Base-by-base conservation (phyloP, 2,113 vertebrate genomes). In the Stegostoma tigrinum region DNA sequence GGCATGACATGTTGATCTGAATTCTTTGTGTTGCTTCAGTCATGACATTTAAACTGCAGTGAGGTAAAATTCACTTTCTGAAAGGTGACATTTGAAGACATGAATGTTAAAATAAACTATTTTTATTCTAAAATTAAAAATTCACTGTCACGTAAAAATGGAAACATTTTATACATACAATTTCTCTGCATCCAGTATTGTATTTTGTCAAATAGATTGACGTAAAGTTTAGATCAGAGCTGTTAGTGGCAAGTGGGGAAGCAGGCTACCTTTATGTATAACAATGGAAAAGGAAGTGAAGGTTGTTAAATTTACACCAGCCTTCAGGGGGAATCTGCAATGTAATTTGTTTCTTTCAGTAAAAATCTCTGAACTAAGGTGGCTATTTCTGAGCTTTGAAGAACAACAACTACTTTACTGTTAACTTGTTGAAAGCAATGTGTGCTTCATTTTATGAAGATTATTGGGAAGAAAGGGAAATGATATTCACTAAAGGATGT, bases 261-360 rank as follows among this genome's bases (percentile, higher is more conserved):
- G 55, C 96, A 52, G 96, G 96, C 42, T 42, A 94, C n/a, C 68
- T 67, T 95, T 85, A 95, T 34, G 96, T 0, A 89, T 97, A 96
- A 95, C 95, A 64, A 64, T 96, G 85, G 94, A 90, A 68, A 15
- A 6, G 96, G 17, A 95, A 61, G 90, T 12, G 61, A 96, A 94
- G 90, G 95, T 96, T 96, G 96, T 96, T 96, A 96, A 96, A 96
- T 95, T 89, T 95, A 86, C 90, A 42, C 96, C 96, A 96, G 68
- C 94, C 94, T 34, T 86, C n/a, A 94, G 0, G n/a, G 55, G 96
- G 95, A 95, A 96, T 97, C 97, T 96, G 96, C 23, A 94, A 94
- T 94, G 45, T 55, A 52, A 55, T 89, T 90, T 12, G 61, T 90
- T 90, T 90, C 55, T 67, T 94, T 61, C 27, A 52, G 90, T 38